Evolutionary conservation across 2,888 invertebrate genomes (phyloP).

Genomic region (Coelinius sp.): DNA sequence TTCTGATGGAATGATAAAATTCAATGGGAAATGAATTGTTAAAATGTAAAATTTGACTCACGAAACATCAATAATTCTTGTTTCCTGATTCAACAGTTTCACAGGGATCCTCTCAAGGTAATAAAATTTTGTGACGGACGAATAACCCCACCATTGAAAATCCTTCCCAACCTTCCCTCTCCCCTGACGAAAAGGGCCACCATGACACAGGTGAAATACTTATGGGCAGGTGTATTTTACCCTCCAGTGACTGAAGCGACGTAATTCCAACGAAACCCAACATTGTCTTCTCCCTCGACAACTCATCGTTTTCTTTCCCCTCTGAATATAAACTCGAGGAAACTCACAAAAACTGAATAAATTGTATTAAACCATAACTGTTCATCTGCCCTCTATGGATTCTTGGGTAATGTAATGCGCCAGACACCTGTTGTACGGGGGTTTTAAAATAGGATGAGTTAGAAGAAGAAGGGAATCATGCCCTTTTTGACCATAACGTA

Average conservation of each 20-base stretch:
- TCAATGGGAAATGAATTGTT: too few species aligned
- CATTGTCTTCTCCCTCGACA: not conserved
- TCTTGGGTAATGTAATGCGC: not conserved
- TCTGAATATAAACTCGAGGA: not conserved
- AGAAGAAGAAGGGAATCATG: not conserved
- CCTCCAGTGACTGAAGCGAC: not conserved
- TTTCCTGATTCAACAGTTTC: not conserved
- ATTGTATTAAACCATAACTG: constrained; percentile 1
- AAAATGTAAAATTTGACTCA: too few species aligned
- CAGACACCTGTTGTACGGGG: constrained; percentile 14
- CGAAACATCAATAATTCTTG: not conserved
- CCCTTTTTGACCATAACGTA: not conserved
- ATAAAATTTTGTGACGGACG: not conserved
- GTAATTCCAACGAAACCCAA: constrained; percentile 3
- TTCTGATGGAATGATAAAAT: too few species aligned
- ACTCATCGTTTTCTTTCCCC: not conserved
- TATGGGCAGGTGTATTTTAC: constrained; percentile 10
- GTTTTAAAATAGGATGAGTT: not conserved
- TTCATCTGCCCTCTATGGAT: not conserved
- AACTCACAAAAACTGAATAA: not conserved
- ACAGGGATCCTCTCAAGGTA: not conserved
- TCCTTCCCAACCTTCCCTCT: not conserved
- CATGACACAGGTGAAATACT: constrained; percentile 10
- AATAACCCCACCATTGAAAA: not conserved
- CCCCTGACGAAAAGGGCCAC: not conserved